Base-by-base conservation (phyloP, 1,140 invertebrate genomes). In the Anadara kagoshimensis region DNA sequence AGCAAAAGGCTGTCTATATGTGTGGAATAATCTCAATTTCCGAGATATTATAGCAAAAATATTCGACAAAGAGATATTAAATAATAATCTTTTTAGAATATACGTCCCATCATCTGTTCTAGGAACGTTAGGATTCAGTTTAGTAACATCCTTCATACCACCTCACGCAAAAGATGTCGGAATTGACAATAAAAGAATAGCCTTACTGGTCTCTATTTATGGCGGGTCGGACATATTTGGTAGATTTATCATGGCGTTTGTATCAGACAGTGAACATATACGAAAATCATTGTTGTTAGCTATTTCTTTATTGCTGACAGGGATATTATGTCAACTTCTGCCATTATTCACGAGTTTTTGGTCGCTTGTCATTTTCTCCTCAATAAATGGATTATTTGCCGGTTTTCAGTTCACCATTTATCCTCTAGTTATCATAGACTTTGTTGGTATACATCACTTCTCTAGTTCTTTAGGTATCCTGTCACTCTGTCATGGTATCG, bases 361-460 rank as follows among this genome's bases (percentile, higher is more conserved):
- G 18, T 16, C 49, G 12, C n/a, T 67, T 26, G n/a, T 54, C 20
- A 22, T 67, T 12, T 56, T 14, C n/a, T 54, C 51, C n/a, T 26
- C 41, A 16, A 5, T 56, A 8, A 20, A 67, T 22, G 64, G 64
- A 41, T 20, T 67, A 41, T 67, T 67, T 41, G 64, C 49, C 1
- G 47, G 51, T 10, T n/a, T 41, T 1, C 45, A 56, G 14, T 67
- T 67, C 26, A 36, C 64, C 14, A 43, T 67, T 16, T 67, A 41
- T 56, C 64, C 64, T 14, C 49, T 54, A 12, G 26, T 67, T 36
- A 36, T 67, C 5, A 51, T 67, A 5, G 64, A 67, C n/a, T 67
- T 67, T 44, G 16, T 67, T 54, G 64, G 64, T 41, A n/a, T 56
- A 67, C 49, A 56, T 1, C 53, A 56, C 20, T 36, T 67, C 2